A percentile compares a stretch with the other conserved stretches of the same genome.
These are phyloP conservation scores for Ennomos erosarius DNA, from an alignment of 2,888 invertebrate species.

Conservation along the genomic window DNA sequence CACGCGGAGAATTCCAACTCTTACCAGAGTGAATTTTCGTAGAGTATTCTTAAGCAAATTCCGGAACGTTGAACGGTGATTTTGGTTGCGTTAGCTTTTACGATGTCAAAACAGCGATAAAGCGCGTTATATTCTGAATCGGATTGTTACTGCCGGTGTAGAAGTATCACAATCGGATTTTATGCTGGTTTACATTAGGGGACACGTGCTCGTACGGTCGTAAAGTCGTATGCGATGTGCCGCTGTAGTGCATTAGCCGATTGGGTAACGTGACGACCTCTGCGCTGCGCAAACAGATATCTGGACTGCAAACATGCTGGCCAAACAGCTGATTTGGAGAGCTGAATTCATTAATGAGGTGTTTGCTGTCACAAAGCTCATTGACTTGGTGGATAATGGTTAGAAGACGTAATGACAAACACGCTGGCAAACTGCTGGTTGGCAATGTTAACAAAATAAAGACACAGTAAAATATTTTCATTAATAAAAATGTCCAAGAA, in stretches of 20 bases:
- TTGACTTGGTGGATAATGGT: constrained; percentile 2
- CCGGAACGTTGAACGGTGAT: constrained; percentile 25
- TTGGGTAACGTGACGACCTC: constrained; percentile 50
- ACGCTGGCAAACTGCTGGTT: no score
- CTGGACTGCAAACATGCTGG: constrained; percentile 34
- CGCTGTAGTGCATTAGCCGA: constrained; percentile 51
- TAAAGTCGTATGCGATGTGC: constrained; percentile 30
- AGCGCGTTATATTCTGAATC: constrained; percentile 19
- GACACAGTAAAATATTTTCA: no score
- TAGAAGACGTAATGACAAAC: no score
- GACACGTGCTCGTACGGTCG: constrained; percentile 26
- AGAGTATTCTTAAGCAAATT: constrained; percentile 27
- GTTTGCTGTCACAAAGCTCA: constrained; percentile 12
- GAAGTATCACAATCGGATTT: constrained; percentile 28
- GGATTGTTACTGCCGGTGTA: constrained; percentile 28
- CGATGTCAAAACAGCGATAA: constrained; percentile 31
- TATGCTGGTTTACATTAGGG: constrained; percentile 23
- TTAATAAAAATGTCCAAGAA: no score
- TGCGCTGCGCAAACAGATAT: constrained; percentile 47
- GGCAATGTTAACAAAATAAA: no score
- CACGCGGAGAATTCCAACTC: constrained; percentile 18
- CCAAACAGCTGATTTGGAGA: constrained; percentile 31
- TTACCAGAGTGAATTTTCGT: constrained; percentile 14
- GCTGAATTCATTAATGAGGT: constrained; percentile 19
- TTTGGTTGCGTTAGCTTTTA: constrained; percentile 29